Evolutionary conservation across 2,797 vertebrate genomes (phyloP).

Genomic region (Sebastes steindachneri): DNA sequence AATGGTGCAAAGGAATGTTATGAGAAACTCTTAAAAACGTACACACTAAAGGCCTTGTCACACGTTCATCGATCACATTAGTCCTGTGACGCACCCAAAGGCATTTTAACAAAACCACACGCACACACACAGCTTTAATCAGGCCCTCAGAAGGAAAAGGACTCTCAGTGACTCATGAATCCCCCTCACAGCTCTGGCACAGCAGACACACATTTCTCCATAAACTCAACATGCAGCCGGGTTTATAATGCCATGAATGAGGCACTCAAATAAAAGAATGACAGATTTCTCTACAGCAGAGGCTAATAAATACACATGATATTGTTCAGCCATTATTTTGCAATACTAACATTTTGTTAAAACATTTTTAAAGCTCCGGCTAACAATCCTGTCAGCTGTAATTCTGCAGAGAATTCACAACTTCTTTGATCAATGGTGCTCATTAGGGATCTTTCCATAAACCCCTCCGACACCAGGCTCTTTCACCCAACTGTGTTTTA

Average conservation of each 20-base stretch:
- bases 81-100: slow-evolving; percentile 27
- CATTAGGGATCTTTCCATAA: background rate
- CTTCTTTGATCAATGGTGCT: slow-evolving; percentile 13
- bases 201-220: slow-evolving; percentile 3
- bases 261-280: slow-evolving; percentile 24
- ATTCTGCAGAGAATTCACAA: background rate
- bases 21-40: slow-evolving; percentile 40
- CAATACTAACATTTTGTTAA: background rate
- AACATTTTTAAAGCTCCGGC: background rate
- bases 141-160: background rate
- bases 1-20: slow-evolving; percentile 47
- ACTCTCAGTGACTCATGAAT: slow-evolving; percentile 21
- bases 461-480: background rate
- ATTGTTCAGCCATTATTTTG: background rate
- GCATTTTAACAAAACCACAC: slow-evolving; percentile 21
- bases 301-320: slow-evolving; percentile 6
- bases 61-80: slow-evolving; percentile 56
- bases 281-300: background rate
- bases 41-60: slow-evolving; percentile 49
- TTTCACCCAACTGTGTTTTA: background rate
- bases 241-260: slow-evolving; percentile 15
- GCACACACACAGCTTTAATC: slow-evolving; percentile 4
- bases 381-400: background rate
- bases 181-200: slow-evolving; percentile 1
- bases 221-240: slow-evolving; percentile 23